Base-by-base conservation (phyloP, 1,140 invertebrate species). In the Listronotus bonariensis region DNA sequence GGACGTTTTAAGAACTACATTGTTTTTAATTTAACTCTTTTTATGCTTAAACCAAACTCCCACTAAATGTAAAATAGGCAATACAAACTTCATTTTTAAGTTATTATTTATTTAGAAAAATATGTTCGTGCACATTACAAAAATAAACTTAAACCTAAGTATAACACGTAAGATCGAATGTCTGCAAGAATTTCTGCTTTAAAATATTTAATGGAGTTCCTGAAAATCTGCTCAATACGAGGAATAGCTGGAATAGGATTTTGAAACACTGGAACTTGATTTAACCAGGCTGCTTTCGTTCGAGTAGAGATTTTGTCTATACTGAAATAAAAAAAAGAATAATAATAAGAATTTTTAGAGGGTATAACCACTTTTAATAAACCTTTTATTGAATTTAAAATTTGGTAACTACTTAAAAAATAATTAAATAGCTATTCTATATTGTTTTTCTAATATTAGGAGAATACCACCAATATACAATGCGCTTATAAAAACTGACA, bases 261-360 rank as follows among this genome's bases (percentile, higher is more conserved):
- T 31, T 12, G 34, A 36, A 36, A 36, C 34, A 8, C 34, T 36
- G 11, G 34, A 36, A 8, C 34, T 40, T 6, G 32, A 15, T 38
- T 14, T 49, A 8, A 65, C 55, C n/a, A 65, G 32, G 34, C 46
- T 58, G 51, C 64, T 66, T 48, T 59, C 42, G 56, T 66, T 66
- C 31, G 64, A 66, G 18, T 59, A 66, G 7, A 66, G 32, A 32
- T 36, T 59, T 31, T 66, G 64, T 15, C 64, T 48, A 26, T 53
- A 66, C 64, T 66, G 51, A 34, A 66, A 66, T 10, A 26, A 48
- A 49, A 43, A 46, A 42, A 26, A n/a, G n/a, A n/a, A n/a, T n/a
- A n/a, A n/a, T n/a, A n/a, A n/a, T n/a, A n/a, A n/a, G n/a, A n/a
- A n/a, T n/a, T n/a, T n/a, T n/a, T n/a, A n/a, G n/a, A n/a, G n/a